Percentiles rank a stretch among this genome's conserved stretches.
phyloP scores from a whole-genome alignment of 2,113 vertebrate genomes.

The Muscicapa adusta region DNA sequence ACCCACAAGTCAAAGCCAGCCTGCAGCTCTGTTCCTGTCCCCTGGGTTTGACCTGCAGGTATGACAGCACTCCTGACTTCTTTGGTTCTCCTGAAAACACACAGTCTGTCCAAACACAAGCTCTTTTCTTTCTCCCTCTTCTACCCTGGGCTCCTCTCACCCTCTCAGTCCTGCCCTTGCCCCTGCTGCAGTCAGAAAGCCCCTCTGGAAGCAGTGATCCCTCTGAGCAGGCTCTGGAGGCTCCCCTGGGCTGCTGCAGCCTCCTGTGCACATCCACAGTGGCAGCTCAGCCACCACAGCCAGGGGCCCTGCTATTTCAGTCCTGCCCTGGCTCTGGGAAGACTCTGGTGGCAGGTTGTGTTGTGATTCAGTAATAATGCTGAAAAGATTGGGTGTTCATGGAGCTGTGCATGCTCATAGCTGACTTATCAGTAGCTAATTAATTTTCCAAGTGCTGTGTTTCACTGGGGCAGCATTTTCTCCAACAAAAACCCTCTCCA shows the following conservation, averaged over 20 bases:
- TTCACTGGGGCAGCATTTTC: background rate
- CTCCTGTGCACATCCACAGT: background rate
- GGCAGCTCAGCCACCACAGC: background rate
- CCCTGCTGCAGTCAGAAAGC: background rate
- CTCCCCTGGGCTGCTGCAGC: background rate
- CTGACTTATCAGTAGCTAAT: background rate
- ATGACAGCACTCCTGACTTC: accelerated
- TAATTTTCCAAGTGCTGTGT: background rate
- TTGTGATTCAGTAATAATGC: background rate
- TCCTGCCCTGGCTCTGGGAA: background rate
- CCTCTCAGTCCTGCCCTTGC: background rate
- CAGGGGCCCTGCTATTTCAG: background rate
- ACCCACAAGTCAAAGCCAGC: background rate
- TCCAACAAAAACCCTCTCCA: background rate
- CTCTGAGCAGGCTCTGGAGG: background rate
- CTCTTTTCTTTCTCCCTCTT: background rate
- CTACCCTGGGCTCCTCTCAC: background rate
- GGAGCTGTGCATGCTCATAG: background rate
- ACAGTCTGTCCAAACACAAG: background rate
- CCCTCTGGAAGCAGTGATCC: background rate
- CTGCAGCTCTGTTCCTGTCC: background rate
- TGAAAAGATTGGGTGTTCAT: background rate
- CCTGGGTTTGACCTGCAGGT: background rate
- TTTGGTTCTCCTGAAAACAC: background rate
- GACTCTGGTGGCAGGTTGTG: background rate